phyloP scores from a whole-genome alignment of 1,140 invertebrate species.

The Heterodera schachtii region DNA sequence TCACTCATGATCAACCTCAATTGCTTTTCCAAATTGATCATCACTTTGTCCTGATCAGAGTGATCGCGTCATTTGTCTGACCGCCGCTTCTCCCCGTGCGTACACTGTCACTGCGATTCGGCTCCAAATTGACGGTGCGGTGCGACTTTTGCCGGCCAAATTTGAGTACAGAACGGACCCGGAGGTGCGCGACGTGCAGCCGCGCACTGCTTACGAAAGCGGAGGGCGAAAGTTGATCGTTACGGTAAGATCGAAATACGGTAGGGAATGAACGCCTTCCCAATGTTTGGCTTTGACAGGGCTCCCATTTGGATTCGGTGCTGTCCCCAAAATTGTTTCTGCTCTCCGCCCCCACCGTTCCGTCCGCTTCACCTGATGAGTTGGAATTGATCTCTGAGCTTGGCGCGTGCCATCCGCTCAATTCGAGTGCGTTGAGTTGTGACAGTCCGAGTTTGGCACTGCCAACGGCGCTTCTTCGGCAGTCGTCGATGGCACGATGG shows the following conservation, averaged over 20 bases:
- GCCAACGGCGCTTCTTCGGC: slow-evolving; percentile 32
- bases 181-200: slow-evolving; percentile 72
- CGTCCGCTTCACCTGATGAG: slow-evolving; percentile 25
- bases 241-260: slow-evolving; percentile 19
- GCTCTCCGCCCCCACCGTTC: slow-evolving; percentile 39
- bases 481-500: slow-evolving; percentile 44
- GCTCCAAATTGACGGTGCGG: slow-evolving; percentile 84
- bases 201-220: slow-evolving; percentile 68
- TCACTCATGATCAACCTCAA: no score
- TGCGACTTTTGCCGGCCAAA: slow-evolving; percentile 74
- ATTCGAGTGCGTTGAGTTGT: slow-evolving; percentile 88
- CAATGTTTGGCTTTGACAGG: slow-evolving; percentile 20
- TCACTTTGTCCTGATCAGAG: not conserved
- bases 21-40: no score
- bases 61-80: slow-evolving; percentile 81
- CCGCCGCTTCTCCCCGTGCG: slow-evolving; percentile 69
- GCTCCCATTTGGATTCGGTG: slow-evolving; percentile 56
- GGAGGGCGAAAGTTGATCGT: slow-evolving; percentile 87
- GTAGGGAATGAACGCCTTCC: no score
- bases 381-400: slow-evolving; percentile 53
- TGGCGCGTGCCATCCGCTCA: slow-evolving; percentile 77
- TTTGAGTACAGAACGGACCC: slow-evolving; percentile 89
- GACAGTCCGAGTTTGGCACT: slow-evolving; percentile 81
- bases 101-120: slow-evolving; percentile 70
- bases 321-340: slow-evolving; percentile 51